phyloP scores from a whole-genome alignment of 2,113 vertebrate genomes.

The Caracal caracal region DNA sequence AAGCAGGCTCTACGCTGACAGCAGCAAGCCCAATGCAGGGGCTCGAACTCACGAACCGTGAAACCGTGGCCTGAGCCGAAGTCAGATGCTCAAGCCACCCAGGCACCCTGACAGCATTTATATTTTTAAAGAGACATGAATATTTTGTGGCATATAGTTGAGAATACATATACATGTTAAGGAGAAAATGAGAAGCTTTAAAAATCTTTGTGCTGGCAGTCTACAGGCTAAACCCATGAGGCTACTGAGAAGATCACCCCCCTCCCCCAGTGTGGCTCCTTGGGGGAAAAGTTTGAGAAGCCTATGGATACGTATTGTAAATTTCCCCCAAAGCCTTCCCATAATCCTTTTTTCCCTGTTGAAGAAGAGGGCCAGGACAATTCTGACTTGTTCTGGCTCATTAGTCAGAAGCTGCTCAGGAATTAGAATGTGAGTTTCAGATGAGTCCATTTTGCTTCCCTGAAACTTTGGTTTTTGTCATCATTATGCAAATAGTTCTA shows the following conservation, averaged over 20 bases:
- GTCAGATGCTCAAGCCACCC: too few relatives aligned
- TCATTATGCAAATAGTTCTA: constrained; percentile 71
- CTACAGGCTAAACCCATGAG: not conserved
- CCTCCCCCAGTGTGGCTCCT: not conserved
- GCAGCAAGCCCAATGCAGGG: too few relatives aligned
- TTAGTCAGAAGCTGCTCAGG: constrained; percentile 46
- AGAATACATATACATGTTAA: not conserved
- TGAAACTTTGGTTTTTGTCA: constrained; percentile 70
- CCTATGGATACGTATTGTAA: not conserved
- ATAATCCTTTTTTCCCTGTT: not conserved
- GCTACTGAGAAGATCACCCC: not conserved
- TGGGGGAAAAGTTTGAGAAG: not conserved
- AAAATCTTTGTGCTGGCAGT: not conserved
- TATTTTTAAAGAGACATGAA: constrained; percentile 39
- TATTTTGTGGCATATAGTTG: not conserved
- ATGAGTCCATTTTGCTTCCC: constrained; percentile 54
- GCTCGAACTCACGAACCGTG: too few relatives aligned
- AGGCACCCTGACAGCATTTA: not conserved
- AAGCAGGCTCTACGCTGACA: too few relatives aligned
- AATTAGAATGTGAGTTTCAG: constrained; percentile 59
- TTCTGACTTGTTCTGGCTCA: constrained; percentile 24
- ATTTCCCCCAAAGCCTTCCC: not conserved
- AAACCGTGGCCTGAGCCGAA: too few relatives aligned
- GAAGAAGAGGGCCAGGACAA: not conserved
- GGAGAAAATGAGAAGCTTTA: constrained; percentile 6